Conservation (phyloP, 2,888 invertebrate species). For the Ectropis crepuscularia region DNA sequence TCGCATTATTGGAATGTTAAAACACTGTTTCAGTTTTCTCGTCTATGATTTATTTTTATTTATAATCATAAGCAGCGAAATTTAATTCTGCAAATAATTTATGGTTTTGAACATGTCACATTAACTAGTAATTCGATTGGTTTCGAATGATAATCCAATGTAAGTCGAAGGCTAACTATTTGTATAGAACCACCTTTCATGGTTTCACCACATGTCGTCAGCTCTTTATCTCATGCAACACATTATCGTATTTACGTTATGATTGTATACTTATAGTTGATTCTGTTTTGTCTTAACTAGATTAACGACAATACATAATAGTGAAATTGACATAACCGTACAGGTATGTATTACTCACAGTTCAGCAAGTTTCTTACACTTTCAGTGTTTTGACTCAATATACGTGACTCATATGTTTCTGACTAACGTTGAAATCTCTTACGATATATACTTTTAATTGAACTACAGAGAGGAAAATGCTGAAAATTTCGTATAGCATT, state of each 20-base stretch:
- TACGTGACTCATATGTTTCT: constrained; percentile 74
- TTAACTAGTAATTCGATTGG: too few species aligned
- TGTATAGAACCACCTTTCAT: not conserved
- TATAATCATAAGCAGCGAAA: too few species aligned
- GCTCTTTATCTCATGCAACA: not conserved
- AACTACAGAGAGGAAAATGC: constrained; percentile 15
- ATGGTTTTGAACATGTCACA: too few species aligned
- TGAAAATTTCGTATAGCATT: constrained; percentile 8
- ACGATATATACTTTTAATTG: constrained; percentile 45
- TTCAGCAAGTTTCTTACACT: constrained; percentile 57
- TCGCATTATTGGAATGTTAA: too few species aligned
- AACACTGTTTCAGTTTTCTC: too few species aligned
- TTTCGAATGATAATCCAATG: too few species aligned
- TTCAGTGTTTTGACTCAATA: constrained; percentile 74
- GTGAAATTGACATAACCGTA: constrained; percentile 37
- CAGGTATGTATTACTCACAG: constrained; percentile 61
- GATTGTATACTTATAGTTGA: not conserved
- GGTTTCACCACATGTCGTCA: constrained; percentile 1
- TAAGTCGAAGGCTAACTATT: too few species aligned
- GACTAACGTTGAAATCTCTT: constrained; percentile 67
- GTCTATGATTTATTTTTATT: too few species aligned
- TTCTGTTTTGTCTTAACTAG: constrained; percentile 8
- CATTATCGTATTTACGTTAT: constrained; percentile 6
- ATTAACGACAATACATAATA: constrained; percentile 15
- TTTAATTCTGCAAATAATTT: too few species aligned